A percentile compares a stretch with the other conserved stretches of the same genome.
phyloP scores from a whole-genome alignment of 2,888 invertebrate genomes.

The Prosapia bicincta region DNA sequence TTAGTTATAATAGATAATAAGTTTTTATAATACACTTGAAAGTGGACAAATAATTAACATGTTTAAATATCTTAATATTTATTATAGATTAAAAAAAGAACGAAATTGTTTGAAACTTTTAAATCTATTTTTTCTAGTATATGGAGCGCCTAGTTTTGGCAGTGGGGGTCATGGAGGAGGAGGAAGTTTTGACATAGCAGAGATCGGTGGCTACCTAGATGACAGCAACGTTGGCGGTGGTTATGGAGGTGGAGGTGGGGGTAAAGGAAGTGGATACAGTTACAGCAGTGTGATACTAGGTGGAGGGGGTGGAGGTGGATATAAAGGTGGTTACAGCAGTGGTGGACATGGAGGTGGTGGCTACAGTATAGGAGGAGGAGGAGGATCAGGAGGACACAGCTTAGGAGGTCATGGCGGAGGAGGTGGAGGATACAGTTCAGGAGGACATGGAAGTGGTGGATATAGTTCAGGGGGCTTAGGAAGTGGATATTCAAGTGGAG shows the following conservation, averaged over 20 bases:
- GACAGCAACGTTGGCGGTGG: conserved; percentile 16
- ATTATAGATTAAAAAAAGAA: too few relatives aligned
- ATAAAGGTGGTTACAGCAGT: neutral
- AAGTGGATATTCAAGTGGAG: neutral
- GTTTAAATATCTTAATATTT: too few relatives aligned
- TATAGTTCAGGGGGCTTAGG: too few relatives aligned
- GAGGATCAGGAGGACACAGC: neutral
- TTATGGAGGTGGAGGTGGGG: neutral
- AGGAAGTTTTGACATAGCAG: conserved; percentile 10
- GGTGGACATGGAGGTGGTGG: conserved; percentile 2
- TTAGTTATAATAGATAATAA: too few relatives aligned
- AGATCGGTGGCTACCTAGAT: conserved; percentile 26
- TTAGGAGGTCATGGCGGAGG: neutral
- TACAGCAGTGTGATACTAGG: neutral
- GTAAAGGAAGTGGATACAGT: conserved; percentile 3
- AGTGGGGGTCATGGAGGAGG: conserved; percentile 7
- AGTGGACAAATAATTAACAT: too few relatives aligned
- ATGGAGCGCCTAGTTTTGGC: neutral
- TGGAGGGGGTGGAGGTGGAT: neutral
- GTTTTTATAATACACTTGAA: too few relatives aligned
- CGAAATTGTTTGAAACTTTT: neutral
- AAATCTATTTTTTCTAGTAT: neutral
- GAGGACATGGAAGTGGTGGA: neutral
- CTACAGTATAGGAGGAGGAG: neutral
- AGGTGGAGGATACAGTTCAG: conserved; percentile 7